Percentiles rank a stretch among this genome's conserved stretches.
These are phyloP conservation scores for Hystrix brachyura DNA, from an alignment of 2,113 vertebrate species.

Conservation along the genomic window DNA sequence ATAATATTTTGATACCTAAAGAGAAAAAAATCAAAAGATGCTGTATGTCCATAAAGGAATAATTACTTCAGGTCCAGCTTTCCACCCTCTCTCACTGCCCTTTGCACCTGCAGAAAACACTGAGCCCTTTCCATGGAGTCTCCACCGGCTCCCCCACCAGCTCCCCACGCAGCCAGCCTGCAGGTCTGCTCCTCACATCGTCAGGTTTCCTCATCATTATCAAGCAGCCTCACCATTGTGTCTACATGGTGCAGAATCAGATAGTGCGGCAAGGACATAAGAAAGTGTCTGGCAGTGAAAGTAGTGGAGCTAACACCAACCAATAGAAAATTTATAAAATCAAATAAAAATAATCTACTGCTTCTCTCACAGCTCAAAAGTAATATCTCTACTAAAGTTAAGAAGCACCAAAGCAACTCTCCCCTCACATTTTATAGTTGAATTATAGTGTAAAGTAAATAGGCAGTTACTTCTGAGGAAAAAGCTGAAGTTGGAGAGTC, in stretches of 20 bases:
- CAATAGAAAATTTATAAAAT: neutral
- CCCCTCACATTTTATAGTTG: neutral
- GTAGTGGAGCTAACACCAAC: neutral
- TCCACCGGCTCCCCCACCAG: neutral
- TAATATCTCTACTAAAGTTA: neutral
- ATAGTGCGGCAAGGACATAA: neutral
- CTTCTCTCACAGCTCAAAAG: neutral
- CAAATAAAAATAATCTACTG: neutral
- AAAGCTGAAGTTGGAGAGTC: neutral
- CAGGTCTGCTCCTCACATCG: neutral
- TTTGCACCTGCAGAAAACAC: neutral
- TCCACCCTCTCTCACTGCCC: neutral
- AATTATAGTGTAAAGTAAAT: neutral
- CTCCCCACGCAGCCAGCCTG: neutral
- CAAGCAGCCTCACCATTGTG: neutral
- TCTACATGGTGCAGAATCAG: neutral
- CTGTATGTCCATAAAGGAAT: neutral
- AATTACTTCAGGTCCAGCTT: neutral
- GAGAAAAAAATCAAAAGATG: slow-evolving; percentile 14
- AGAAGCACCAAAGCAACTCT: neutral
- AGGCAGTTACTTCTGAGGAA: neutral
- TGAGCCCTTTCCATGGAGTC: neutral
- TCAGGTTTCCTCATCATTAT: neutral
- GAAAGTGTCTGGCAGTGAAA: neutral
- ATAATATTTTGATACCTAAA: neutral